These are phyloP conservation scores for Syrphus vitripennis DNA, from an alignment of 2,888 invertebrate genomes.

Conservation along the genomic window DNA sequence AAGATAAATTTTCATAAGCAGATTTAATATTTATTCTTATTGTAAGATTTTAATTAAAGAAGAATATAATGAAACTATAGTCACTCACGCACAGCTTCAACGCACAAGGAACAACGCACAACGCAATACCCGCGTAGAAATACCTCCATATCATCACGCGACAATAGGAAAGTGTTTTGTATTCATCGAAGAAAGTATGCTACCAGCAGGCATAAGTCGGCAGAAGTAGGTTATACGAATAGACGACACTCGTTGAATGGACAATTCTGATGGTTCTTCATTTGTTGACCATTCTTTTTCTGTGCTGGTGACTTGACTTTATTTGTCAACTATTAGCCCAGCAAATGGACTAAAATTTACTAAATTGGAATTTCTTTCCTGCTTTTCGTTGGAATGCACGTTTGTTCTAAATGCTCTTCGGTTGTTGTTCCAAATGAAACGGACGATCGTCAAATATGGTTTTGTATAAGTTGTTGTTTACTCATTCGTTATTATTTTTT, in stretches of 20 bases:
- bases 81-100: slow-evolving; percentile 40
- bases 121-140: background rate
- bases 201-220: slow-evolving; percentile 33
- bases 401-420: slow-evolving; percentile 47
- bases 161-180: slow-evolving; percentile 47
- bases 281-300: slow-evolving; percentile 50
- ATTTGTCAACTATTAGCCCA: slow-evolving; percentile 25
- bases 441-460: slow-evolving; percentile 27
- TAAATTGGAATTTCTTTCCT: slow-evolving; percentile 46
- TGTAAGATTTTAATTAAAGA: background rate
- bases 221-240: slow-evolving; percentile 55
- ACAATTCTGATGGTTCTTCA: slow-evolving; percentile 52
- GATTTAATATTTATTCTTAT: background rate
- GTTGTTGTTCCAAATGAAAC: slow-evolving; percentile 50
- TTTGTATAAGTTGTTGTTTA: background rate
- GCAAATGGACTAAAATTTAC: slow-evolving; percentile 35
- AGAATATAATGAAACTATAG: slow-evolving; percentile 30
- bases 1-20: background rate
- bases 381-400: slow-evolving; percentile 39
- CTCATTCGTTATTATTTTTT: background rate
- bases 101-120: background rate
- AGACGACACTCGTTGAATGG: slow-evolving; percentile 43
- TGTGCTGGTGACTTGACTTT: slow-evolving; percentile 6
- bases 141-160: background rate
- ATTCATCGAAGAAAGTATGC: slow-evolving; percentile 61